Percentiles rank a stretch among this genome's conserved stretches.
Conservation (phyloP, 2,113 vertebrate species). For the Albula goreensis region DNA sequence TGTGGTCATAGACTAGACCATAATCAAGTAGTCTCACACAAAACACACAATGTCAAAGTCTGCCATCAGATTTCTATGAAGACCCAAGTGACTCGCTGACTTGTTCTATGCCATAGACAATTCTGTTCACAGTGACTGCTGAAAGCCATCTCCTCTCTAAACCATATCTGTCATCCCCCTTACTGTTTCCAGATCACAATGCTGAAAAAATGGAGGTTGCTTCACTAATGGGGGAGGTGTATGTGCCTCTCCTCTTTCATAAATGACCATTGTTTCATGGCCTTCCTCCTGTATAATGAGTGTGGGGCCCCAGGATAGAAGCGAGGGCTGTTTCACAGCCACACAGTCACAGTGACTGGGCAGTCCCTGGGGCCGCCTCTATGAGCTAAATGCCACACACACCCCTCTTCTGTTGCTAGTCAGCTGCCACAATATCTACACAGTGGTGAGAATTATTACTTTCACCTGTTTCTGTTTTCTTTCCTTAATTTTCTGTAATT, state of each 20-base stretch:
- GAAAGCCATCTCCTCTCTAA: neutral
- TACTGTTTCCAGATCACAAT: neutral
- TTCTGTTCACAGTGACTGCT: neutral
- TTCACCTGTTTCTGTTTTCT: too few species aligned
- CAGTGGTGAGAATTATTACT: too few species aligned
- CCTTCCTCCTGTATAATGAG: neutral
- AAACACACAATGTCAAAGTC: neutral
- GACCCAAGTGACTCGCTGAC: neutral
- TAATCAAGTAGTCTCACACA: neutral
- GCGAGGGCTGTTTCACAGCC: neutral
- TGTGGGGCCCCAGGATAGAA: neutral
- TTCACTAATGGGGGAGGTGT: neutral
- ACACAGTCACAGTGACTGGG: neutral
- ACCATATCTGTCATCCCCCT: neutral
- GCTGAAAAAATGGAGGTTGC: neutral
- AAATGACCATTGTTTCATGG: neutral
- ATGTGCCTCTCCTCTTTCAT: neutral
- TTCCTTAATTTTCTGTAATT: too few species aligned
- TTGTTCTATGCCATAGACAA: neutral
- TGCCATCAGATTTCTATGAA: neutral
- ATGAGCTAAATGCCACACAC: neutral
- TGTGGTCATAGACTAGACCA: neutral
- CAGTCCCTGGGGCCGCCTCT: neutral
- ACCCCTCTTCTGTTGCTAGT: neutral
- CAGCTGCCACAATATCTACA: neutral